Base-by-base conservation (phyloP, 2,113 vertebrate species). In the Columba livia region DNA sequence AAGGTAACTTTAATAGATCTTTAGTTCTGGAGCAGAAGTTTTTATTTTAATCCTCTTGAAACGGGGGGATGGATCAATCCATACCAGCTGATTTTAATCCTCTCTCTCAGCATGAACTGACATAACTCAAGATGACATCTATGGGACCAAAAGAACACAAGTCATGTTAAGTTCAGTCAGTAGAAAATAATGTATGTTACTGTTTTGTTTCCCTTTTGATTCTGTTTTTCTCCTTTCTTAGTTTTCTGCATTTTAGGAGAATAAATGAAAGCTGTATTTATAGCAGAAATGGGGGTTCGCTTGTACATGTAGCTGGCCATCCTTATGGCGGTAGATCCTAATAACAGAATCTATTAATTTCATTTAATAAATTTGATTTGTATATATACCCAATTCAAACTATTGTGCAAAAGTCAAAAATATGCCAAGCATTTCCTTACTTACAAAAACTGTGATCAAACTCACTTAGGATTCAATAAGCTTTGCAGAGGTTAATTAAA, bases 401-500 rank as follows among this genome's bases (percentile, higher is more conserved):
- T 80, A 91, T 32, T 58, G 50, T 80, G 51, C 56, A 67, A 56
- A 82, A 94, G 88, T 82, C 73, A 90, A 90, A 97, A 97, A 83
- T 42, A 96, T 44, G 65, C 8, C 60, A 96, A 97, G 70, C 74
- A 24, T 91, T 96, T 95, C 93, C 83, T 96, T 96, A 97, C 61
- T 96, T 95, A 94, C 65, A 88, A 96, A 97, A 95, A 77, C 72
- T 95, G 80, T 94, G 96, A 97, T 94, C 97, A 95, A 97, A 96
- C 95, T 94, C 62, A 0, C 32, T 94, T 78, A 97, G 64, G 74
- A 97, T 92, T 96, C 95, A 94, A 93, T 85, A 96, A 96, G 48
- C 90, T 89, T 93, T 94, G 66, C 87, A 93, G 93, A 97, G 97
- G 97, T 97, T 98, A 98, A 98, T 98, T 98, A 94, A 97, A 96